A percentile compares a stretch with the other conserved stretches of the same genome.
phyloP scores from a whole-genome alignment of 2,113 vertebrate species.

The Heteronetta atricapilla region DNA sequence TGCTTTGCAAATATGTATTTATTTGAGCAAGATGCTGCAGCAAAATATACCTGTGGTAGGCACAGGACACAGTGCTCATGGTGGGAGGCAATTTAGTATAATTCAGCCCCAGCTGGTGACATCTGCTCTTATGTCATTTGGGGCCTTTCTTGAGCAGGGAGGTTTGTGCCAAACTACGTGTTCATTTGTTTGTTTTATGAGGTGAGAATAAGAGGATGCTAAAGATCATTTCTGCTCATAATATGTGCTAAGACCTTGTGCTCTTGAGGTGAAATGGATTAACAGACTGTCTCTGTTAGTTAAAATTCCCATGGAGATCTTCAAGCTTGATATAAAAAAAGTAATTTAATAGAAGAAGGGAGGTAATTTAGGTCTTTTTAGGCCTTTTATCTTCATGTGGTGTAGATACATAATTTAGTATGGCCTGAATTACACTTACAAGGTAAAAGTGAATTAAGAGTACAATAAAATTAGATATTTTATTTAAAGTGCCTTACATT shows the following conservation, averaged over 20 bases:
- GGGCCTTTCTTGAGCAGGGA: background rate
- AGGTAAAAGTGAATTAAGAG: background rate
- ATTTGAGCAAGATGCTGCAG: background rate
- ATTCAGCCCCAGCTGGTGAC: background rate
- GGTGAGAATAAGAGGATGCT: background rate
- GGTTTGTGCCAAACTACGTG: background rate
- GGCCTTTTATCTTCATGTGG: background rate
- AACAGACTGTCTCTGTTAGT: background rate
- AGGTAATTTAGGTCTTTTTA: background rate
- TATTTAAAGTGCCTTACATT: background rate
- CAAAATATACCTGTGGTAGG: background rate
- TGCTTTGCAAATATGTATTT: background rate
- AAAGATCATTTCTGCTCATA: background rate
- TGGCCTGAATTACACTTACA: background rate
- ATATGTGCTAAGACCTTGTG: background rate
- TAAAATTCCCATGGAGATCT: background rate
- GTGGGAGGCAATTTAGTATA: background rate
- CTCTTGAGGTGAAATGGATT: background rate
- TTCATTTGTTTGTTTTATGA: slow-evolving; percentile 8
- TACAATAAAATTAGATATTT: background rate
- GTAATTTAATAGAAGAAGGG: background rate
- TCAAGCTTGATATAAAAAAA: background rate
- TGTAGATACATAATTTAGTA: background rate
- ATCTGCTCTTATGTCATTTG: background rate
- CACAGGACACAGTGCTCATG: background rate